Base-by-base conservation (phyloP, 2,888 invertebrate genomes). In the Odiellus spinosus region DNA sequence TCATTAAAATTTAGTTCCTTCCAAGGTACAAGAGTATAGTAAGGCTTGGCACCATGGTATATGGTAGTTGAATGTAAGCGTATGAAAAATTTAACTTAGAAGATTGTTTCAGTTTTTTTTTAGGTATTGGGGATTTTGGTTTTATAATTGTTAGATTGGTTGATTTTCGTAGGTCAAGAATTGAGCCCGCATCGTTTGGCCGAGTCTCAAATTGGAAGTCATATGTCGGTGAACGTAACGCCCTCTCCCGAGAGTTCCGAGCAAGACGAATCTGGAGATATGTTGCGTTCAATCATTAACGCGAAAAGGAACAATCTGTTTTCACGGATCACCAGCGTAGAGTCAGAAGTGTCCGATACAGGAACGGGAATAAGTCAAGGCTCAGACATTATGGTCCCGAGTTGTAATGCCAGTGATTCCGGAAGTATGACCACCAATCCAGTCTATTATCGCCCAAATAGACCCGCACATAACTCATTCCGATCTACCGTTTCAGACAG, bases 401-500 rank as follows among this genome's bases (percentile, higher is more conserved):
- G 56, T 47, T 60, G 60, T 50, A 59, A 59, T 49, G 60, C 55
- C 21, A 61, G 62, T 42, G 80, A 80, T 61, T 77, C 78, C 60
- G 82, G 82, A 63, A 82, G 81, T 64, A 80, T 82, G 69, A 80
- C 82, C 60, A 81, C 78, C 63, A 80, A 80, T 70, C 76, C 82
- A 59, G 78, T 80, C 61, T 80, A 55, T 48, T 53, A 73, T 68
- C 77, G 74, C 66, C 71, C 71, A 61, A 80, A 75, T 68, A 77
- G 77, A 67, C 76, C 75, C 65, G 80, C 73, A 60, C 76, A 79
- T 68, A 78, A 82, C 60, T 60, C 64, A 47, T 64, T 67, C 46
- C 79, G 88, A 64, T 86, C 87, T 60, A 85, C 88, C 59, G 82
- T 88, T 62, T 91, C 90, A 59, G 91, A 91, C 69, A 88, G 87